These are phyloP conservation scores for Aporophyla lueneburgensis DNA, from an alignment of 2,888 invertebrate species.

Conservation along the genomic window DNA sequence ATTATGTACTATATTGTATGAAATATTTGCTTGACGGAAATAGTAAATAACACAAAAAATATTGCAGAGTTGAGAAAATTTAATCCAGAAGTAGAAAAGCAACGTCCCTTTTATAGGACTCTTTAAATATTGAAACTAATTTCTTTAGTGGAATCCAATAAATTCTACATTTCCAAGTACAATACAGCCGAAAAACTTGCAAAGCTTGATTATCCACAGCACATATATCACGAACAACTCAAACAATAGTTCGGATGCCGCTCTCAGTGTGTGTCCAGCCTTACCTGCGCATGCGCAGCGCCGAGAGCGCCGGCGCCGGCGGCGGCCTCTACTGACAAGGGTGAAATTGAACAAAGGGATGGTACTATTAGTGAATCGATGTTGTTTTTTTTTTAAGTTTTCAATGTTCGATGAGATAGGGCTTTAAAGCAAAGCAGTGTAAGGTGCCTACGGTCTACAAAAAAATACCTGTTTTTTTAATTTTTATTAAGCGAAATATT, in stretches of 20 bases:
- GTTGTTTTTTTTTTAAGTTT: conserved; percentile 30
- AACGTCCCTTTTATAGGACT: neutral
- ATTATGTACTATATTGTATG: too few relatives aligned
- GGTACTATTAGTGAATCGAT: conserved; percentile 60
- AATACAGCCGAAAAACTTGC: neutral
- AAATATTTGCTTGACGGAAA: neutral
- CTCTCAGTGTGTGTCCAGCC: conserved; percentile 57
- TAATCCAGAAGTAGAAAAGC: neutral
- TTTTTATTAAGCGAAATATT: too few relatives aligned
- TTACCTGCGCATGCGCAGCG: conserved; percentile 68
- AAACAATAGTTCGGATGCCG: conserved; percentile 32
- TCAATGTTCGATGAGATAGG: conserved; percentile 18
- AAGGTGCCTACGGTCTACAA: neutral
- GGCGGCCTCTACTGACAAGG: conserved; percentile 67
- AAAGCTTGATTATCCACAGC: conserved; percentile 17
- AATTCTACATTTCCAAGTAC: conserved; percentile 2
- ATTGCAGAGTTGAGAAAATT: neutral
- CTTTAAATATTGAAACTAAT: neutral
- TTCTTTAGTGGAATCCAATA: neutral
- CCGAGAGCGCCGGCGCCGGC: conserved; percentile 82
- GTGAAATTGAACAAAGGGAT: conserved; percentile 69
- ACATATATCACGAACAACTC: neutral
- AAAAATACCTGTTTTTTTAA: too few relatives aligned
- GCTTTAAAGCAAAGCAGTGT: neutral
- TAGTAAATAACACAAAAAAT: neutral